Base-by-base conservation (phyloP, 1,140 invertebrate genomes). In the Ceratosolen fusciceps region DNA sequence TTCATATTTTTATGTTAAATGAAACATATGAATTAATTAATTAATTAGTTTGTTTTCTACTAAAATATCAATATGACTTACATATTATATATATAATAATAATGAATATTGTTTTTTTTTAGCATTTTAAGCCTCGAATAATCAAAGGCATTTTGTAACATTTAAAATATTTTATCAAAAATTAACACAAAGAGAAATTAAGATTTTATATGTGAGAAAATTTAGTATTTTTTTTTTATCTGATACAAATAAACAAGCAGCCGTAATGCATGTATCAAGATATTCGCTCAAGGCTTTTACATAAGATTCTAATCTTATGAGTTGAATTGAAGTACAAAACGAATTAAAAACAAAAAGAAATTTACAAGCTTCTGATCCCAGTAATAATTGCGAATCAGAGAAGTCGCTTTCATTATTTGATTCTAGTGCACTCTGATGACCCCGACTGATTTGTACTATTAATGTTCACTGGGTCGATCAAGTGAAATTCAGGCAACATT, bases 391-490 rank as follows among this genome's bases (percentile, higher is more conserved):
- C 16, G 31, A 10, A 58, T 49, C 31, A 19, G 2, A 37, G 34
- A 49, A 77, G 34, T 39, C n/a, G 21, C 34, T 77, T 68, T 68
- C 62, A 43, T 56, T 24, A n/a, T 21, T 29, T 68, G 16, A 39
- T 9, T 1, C 34, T 26, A 49, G 47, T 29, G 14, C 12, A 31
- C 24, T 29, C 26, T 16, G 47, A 77, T 77, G 49, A 52, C 16
- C 9, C n/a, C n/a, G 34, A 19, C 54, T 56, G 52, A 77, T 77
- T 77, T 71, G 19, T 24, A 2, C 60, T 34, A 71, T 77, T 71
- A 60, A 34, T 56, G 65, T 29, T 58, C 49, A 68, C 60, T 56
- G 49, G 65, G 67, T 31, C 29, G 49, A 70, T 68, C 34, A 31
- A 49, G 8, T 14, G 12, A 54, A 65, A 77, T 77, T 56, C 65